Base-by-base conservation (phyloP, 2,888 invertebrate genomes). In the Cosmorhoe ocellata region DNA sequence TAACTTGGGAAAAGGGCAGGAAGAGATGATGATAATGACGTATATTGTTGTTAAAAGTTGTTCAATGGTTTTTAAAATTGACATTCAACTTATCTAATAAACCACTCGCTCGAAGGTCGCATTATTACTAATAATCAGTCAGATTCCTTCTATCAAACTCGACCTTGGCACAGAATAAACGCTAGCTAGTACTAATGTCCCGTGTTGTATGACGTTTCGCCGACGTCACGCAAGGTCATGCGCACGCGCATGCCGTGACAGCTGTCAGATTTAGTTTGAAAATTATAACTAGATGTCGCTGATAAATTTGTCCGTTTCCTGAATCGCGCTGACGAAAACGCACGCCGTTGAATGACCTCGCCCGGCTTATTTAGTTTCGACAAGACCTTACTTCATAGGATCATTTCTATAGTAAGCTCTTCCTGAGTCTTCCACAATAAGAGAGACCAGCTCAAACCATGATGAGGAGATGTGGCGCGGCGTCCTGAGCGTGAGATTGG, bases 391-490 rank as follows among this genome's bases (percentile, higher is more conserved):
- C 64, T 63, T 63, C 64, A 64, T 64, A 64, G 64, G 64, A 64
- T 64, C 64, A 64, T 64, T 64, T 62, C 62, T 64, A 64, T 62
- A 62, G 64, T 64, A 64, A 62, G 62, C 52, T 60, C 61, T 64
- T 64, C 58, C 41, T 53, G 33, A 53, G 51, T 54, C 45, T 24
- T 37, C 54, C 61, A 61, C 64, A 55, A 51, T 47, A 56, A 50
- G 64, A 62, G 64, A 62, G 60, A 38, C 51, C 34, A 26, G 24
- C 46, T 51, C 46, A 49, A 57, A 56, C 60, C 64, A 47, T 61
- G 66, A 58, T 63, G 68, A 64, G 47, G 65, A 66, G 60, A 58
- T 39, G 66, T 66, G 65, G 68, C 66, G 66, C 63, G 64, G 57
- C 40, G 44, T 56, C 58, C 56, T 64, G 60, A 64, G 64, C 64